These are phyloP conservation scores for Bombus terrestris DNA, from an alignment of 1,140 invertebrate species.

Conservation along the genomic window DNA sequence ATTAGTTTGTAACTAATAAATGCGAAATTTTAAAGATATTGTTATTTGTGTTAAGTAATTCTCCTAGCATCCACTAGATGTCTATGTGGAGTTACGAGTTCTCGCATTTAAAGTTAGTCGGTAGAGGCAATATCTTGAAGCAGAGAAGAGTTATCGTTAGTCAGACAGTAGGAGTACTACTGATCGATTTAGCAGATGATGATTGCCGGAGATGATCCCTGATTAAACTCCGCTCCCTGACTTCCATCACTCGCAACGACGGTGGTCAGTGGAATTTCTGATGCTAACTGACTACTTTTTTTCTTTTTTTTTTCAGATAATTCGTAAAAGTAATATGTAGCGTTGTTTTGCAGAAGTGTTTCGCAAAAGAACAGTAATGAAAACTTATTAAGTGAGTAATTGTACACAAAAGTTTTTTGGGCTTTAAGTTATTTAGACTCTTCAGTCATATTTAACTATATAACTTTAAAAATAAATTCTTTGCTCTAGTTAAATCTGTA, in stretches of 20 bases:
- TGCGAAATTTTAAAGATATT: neutral
- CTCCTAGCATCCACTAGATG: slow-evolving; percentile 37
- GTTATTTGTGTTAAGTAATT: neutral
- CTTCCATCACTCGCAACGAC: slow-evolving; percentile 68
- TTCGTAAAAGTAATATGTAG: rapidly evolving
- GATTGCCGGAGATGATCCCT: slow-evolving; percentile 73
- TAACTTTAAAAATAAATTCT: neutral
- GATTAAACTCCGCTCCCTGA: slow-evolving; percentile 75
- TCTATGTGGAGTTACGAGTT: neutral
- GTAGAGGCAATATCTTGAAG: neutral
- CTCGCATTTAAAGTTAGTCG: slow-evolving; percentile 17
- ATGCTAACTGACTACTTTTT: slow-evolving; percentile 66
- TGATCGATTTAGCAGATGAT: slow-evolving; percentile 75
- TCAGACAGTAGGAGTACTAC: slow-evolving; percentile 63
- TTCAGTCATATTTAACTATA: too few relatives aligned
- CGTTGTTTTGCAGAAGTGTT: rapidly evolving
- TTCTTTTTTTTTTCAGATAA: neutral
- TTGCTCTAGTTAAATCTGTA: rapidly evolving
- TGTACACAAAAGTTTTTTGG: rapidly evolving
- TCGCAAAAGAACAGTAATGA: too few relatives aligned
- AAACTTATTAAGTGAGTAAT: too few relatives aligned
- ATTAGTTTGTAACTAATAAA: neutral
- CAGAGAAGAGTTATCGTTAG: rapidly evolving
- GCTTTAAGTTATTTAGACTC: too few relatives aligned
- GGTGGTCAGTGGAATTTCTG: slow-evolving; percentile 68